These are phyloP conservation scores for Hydrochoerus hydrochaeris DNA, from an alignment of 2,113 vertebrate genomes.

Conservation along the genomic window DNA sequence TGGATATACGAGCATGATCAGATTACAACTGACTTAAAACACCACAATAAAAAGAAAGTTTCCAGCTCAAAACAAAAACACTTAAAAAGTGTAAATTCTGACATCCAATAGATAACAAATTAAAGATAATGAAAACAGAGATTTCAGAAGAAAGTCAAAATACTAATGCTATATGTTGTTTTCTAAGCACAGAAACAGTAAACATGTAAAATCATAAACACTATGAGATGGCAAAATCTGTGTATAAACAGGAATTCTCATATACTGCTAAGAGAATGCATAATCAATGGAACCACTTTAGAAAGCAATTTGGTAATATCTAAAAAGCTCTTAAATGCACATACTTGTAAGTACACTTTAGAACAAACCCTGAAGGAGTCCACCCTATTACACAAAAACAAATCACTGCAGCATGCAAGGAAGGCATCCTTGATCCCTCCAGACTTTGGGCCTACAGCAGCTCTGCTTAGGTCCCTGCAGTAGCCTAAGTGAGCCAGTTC, in stretches of 20 bases:
- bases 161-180: not conserved
- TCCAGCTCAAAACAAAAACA: constrained; percentile 35
- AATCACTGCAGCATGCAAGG: not conserved
- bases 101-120: not conserved
- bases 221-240: not conserved
- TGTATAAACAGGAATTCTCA: not conserved
- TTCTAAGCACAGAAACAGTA: not conserved
- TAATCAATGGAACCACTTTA: not conserved
- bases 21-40: constrained; percentile 22
- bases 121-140: not conserved
- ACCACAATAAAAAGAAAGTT: constrained; percentile 19
- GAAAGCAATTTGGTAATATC: not conserved
- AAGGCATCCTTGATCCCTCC: not conserved
- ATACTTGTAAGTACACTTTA: not conserved
- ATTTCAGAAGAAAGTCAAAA: constrained; percentile 2
- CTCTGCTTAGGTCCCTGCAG: not conserved
- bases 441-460: not conserved
- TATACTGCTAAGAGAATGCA: not conserved
- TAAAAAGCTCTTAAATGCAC: not conserved
- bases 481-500: not conserved
- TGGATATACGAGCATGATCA: not conserved
- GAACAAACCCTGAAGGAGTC: not conserved
- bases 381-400: not conserved
- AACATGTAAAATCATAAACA: not conserved
- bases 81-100: constrained; percentile 19